Conservation (phyloP, 2,888 invertebrate species). For the Pyrrhosoma nymphula region DNA sequence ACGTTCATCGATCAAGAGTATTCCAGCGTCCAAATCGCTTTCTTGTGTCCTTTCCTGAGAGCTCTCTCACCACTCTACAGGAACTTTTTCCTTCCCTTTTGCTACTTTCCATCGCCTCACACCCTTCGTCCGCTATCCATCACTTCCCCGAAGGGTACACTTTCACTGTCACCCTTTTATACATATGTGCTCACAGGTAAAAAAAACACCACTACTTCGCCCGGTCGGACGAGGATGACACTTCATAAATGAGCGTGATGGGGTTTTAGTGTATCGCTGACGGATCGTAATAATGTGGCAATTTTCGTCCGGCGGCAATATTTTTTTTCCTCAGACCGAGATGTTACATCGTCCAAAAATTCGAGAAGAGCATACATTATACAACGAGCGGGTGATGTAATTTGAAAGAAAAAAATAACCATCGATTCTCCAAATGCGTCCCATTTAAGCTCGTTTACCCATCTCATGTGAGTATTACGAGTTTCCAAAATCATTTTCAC, state of each 20-base stretch:
- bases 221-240: not conserved
- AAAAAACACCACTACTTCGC: not conserved
- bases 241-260: conserved; percentile 15
- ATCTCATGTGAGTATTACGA: no score
- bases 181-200: not conserved
- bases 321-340: not conserved
- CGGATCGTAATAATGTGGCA: conserved; percentile 16
- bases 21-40: not conserved
- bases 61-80: not conserved
- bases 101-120: not conserved
- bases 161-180: not conserved
- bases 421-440: not conserved
- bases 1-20: not conserved
- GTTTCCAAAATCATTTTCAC: no score
- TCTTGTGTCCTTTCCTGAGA: not conserved
- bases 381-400: not conserved
- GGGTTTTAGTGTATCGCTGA: conserved; percentile 15
- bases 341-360: not conserved
- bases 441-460: not conserved
- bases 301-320: not conserved
- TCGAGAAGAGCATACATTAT: not conserved
- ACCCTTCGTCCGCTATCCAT: not conserved
- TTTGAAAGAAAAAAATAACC: not conserved
- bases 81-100: not conserved
- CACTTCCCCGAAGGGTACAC: not conserved